These are phyloP conservation scores for Callopanchax toddi DNA, from an alignment of 2,113 vertebrate genomes.

Conservation along the genomic window DNA sequence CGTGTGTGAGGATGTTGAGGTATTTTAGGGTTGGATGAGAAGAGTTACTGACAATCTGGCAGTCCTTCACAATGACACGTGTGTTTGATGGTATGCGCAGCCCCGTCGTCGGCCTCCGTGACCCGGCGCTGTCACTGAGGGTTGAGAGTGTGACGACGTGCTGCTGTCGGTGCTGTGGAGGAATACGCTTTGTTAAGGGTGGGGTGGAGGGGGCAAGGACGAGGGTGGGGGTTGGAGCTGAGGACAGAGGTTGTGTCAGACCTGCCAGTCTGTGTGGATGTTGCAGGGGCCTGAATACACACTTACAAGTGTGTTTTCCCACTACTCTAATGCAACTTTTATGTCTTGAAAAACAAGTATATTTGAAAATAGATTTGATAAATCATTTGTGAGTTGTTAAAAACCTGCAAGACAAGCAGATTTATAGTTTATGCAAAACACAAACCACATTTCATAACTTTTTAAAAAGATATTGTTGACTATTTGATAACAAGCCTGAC, in stretches of 20 bases:
- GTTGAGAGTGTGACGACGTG: conserved; percentile 65
- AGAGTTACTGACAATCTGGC: conserved; percentile 71
- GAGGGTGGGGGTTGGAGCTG: conserved; percentile 23
- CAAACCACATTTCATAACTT: conserved; percentile 9
- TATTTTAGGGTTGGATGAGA: conserved; percentile 67
- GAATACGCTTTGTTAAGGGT: conserved; percentile 49
- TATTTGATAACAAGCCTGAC: conserved; percentile 14
- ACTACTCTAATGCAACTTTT: not conserved
- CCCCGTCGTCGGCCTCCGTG: conserved; percentile 48
- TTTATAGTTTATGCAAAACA: conserved; percentile 16
- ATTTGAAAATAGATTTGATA: conserved; percentile 1
- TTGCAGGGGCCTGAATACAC: conserved; percentile 16
- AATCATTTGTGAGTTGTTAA: conserved; percentile 13
- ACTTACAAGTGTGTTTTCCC: not conserved
- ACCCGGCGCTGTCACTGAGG: conserved; percentile 69
- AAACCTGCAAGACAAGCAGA: conserved; percentile 26
- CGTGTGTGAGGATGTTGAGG: conserved; percentile 1
- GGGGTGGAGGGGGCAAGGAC: conserved; percentile 49
- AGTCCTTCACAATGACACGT: conserved; percentile 70
- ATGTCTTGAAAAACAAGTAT: not conserved
- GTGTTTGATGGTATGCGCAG: conserved; percentile 61
- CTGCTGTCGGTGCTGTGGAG: conserved; percentile 59
- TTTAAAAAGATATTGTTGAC: not conserved
- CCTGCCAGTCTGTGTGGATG: conserved; percentile 57
- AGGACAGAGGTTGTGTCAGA: conserved; percentile 53